A percentile compares a stretch with the other conserved stretches of the same genome.
Conservation (phyloP, 2,113 vertebrate genomes). For the Pseudolaguvia tuberculata region DNA sequence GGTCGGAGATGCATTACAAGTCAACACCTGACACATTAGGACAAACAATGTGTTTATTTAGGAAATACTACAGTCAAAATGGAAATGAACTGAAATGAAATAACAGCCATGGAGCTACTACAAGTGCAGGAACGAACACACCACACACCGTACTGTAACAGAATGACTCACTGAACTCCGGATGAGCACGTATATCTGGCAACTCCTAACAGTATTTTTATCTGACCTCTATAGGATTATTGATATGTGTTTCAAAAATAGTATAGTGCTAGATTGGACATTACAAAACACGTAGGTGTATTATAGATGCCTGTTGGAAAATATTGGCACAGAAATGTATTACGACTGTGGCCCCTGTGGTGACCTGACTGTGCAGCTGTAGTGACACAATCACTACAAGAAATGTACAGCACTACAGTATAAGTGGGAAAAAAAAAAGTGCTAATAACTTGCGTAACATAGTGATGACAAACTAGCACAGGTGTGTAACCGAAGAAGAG, state of each 20-base stretch:
- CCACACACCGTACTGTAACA: constrained; percentile 52
- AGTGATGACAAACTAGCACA: constrained; percentile 5
- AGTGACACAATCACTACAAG: constrained; percentile 60
- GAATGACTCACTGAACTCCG: constrained; percentile 51
- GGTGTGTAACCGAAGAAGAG: not conserved
- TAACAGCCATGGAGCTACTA: constrained; percentile 58
- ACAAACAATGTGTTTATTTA: constrained; percentile 61
- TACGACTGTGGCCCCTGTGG: constrained; percentile 37
- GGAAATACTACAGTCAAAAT: constrained; percentile 63
- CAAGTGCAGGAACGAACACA: constrained; percentile 54
- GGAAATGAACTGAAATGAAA: constrained; percentile 52
- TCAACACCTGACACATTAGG: constrained; percentile 48
- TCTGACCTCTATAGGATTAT: constrained; percentile 16
- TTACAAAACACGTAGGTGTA: constrained; percentile 43
- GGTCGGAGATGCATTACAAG: constrained; percentile 9
- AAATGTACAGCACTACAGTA: constrained; percentile 61
- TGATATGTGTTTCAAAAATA: constrained; percentile 58
- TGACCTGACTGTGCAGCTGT: constrained; percentile 58
- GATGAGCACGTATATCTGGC: constrained; percentile 60
- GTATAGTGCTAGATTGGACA: constrained; percentile 47
- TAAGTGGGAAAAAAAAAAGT: constrained; percentile 41
- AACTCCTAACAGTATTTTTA: constrained; percentile 38
- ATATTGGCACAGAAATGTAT: constrained; percentile 59
- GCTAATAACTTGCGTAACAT: constrained; percentile 1
- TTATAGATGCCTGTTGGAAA: constrained; percentile 31